Percentiles rank a stretch among this genome's conserved stretches.
These are phyloP conservation scores for Rafetus swinhoei DNA, from an alignment of 2,113 vertebrate genomes.

Conservation along the genomic window DNA sequence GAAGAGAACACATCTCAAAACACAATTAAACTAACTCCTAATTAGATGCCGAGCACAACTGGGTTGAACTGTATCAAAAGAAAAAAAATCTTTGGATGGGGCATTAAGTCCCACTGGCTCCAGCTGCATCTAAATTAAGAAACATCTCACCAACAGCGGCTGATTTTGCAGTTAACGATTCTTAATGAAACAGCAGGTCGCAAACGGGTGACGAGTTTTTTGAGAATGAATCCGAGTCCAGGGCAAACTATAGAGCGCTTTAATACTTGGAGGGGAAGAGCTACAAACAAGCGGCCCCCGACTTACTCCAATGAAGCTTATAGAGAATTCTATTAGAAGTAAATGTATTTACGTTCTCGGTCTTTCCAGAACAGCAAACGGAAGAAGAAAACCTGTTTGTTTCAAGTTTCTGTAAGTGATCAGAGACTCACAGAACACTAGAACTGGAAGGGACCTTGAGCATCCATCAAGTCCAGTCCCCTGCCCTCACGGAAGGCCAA, in stretches of 20 bases:
- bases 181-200: conserved; percentile 57
- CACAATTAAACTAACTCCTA: conserved; percentile 66
- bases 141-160: conserved; percentile 34
- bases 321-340: background rate
- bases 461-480: too few relatives aligned
- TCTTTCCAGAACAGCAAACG: background rate
- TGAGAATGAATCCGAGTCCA: conserved; percentile 54
- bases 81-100: background rate
- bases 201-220: background rate
- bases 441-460: too few relatives aligned
- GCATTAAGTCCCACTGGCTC: conserved; percentile 42
- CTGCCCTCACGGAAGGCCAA: too few relatives aligned
- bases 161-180: conserved; percentile 21
- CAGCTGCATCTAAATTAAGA: conserved; percentile 60
- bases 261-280: background rate
- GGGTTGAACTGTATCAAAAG: conserved; percentile 50
- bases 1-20: conserved; percentile 42
- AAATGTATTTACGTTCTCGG: background rate
- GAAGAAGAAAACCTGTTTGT: background rate
- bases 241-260: conserved; percentile 31
- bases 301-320: background rate
- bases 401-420: background rate
- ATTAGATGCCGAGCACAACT: conserved; percentile 65
- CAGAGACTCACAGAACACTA: background rate
- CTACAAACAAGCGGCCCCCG: background rate